These are phyloP conservation scores for Psammodynastes pulverulentus DNA, from an alignment of 2,113 vertebrate genomes.

Conservation along the genomic window DNA sequence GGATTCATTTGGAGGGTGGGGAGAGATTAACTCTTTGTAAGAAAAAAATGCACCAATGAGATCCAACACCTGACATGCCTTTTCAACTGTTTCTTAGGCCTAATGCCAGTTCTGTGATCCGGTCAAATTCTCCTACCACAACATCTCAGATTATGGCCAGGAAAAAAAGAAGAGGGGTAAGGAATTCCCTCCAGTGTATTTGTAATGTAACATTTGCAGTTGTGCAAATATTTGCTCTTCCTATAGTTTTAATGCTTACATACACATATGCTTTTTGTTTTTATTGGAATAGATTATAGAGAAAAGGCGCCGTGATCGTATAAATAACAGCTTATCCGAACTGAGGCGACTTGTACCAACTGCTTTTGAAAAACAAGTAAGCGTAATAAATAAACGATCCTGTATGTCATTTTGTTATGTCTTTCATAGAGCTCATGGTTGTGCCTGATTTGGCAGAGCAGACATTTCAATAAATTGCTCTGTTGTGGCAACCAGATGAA, in stretches of 20 bases:
- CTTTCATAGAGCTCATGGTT: conserved; percentile 70
- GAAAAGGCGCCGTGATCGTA: conserved; percentile 92
- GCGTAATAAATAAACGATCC: conserved; percentile 35
- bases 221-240: conserved; percentile 38
- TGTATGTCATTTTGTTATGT: conserved; percentile 63
- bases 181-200: conserved; percentile 23
- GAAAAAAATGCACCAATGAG: conserved; percentile 11
- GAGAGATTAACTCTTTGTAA: conserved; percentile 22
- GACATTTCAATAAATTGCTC: conserved; percentile 77
- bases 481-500: conserved; percentile 80
- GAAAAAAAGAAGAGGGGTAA: conserved; percentile 89
- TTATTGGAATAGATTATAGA: conserved; percentile 85
- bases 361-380: conserved; percentile 95
- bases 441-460: conserved; percentile 72
- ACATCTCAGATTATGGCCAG: conserved; percentile 90
- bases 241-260: conserved; percentile 39
- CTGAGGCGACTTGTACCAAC: conserved; percentile 89
- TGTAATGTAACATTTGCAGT: conserved; percentile 1
- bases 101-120: conserved; percentile 75
- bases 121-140: conserved; percentile 85
- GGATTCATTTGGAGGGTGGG: rapidly evolving
- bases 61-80: conserved; percentile 57
- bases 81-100: conserved; percentile 69
- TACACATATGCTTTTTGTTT: conserved; percentile 47
- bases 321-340: conserved; percentile 94